Conservation (phyloP, 2,113 vertebrate species). For the Nicator chloris region DNA sequence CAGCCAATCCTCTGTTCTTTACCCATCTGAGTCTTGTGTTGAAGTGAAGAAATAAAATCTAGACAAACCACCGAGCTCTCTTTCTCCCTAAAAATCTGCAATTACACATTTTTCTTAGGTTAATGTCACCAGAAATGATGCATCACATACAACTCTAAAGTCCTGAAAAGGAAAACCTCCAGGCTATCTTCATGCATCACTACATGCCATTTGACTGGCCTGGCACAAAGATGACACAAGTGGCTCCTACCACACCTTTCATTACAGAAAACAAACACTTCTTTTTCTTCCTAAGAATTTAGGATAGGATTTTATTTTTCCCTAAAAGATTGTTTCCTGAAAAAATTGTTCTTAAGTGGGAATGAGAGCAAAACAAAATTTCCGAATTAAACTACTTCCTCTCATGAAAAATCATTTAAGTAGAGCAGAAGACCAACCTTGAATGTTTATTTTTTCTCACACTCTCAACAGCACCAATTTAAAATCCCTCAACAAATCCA, state of each 20-base stretch:
- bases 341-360: neutral
- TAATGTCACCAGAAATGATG: neutral
- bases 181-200: neutral
- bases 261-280: neutral
- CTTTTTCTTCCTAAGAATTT: neutral
- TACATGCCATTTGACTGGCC: neutral
- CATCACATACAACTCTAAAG: neutral
- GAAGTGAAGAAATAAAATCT: neutral
- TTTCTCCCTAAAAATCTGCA: neutral
- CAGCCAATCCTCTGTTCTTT: neutral
- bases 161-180: neutral
- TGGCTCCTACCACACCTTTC: neutral
- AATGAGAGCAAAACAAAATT: neutral
- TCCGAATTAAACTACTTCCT: neutral
- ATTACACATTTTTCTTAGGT: neutral
- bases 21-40: neutral
- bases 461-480: neutral
- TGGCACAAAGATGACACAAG: neutral
- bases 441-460: neutral
- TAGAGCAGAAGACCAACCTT: neutral
- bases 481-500: neutral
- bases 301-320: neutral
- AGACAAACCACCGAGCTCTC: neutral
- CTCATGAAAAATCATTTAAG: neutral
- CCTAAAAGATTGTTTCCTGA: neutral